Evolutionary conservation across 2,888 invertebrate species (phyloP), one percentile per base, ranked within the genome.

Genomic region (Bhutanitis thaidina): DNA sequence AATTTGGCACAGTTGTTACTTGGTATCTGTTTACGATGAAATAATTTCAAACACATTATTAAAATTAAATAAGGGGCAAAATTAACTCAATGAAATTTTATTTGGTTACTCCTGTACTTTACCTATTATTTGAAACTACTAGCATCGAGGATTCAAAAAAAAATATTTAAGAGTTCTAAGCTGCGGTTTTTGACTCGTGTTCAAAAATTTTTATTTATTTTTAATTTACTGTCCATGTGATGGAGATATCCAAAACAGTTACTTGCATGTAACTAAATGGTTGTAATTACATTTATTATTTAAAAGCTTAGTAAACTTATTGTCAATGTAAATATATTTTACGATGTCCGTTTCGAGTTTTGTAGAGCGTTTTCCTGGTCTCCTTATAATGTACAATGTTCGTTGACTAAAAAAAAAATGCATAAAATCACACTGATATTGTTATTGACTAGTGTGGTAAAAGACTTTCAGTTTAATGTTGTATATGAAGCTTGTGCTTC

Each of bases 141-240:
- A n/a, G n/a, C n/a, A n/a, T n/a, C n/a, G n/a, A n/a, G n/a, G n/a
- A n/a, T n/a, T n/a, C n/a, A n/a, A n/a, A n/a, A n/a, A n/a, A n/a
- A n/a, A n/a, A n/a, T n/a, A n/a, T n/a, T n/a, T n/a, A n/a, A n/a
- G n/a, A n/a, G n/a, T n/a, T n/a, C n/a, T n/a, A n/a, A n/a, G n/a
- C n/a, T n/a, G n/a, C n/a, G n/a, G n/a, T n/a, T n/a, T n/a, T n/a
- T n/a, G n/a, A n/a, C n/a, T n/a, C n/a, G n/a, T n/a, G n/a, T n/a
- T n/a, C n/a, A n/a, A n/a, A n/a, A n/a, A n/a, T n/a, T n/a, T n/a
- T n/a, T n/a, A n/a, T n/a, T n/a, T n/a, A n/a, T n/a, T n/a, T 20
- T 20, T 20, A 20, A 20, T 20, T 20, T 20, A 20, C 46, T 56
- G 38, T 60, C 59, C 59, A 61, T 63, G 5, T 43, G 58, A 61